Evolutionary conservation across 2,113 vertebrate genomes (phyloP).

Genomic region (Aviceda subcristata): DNA sequence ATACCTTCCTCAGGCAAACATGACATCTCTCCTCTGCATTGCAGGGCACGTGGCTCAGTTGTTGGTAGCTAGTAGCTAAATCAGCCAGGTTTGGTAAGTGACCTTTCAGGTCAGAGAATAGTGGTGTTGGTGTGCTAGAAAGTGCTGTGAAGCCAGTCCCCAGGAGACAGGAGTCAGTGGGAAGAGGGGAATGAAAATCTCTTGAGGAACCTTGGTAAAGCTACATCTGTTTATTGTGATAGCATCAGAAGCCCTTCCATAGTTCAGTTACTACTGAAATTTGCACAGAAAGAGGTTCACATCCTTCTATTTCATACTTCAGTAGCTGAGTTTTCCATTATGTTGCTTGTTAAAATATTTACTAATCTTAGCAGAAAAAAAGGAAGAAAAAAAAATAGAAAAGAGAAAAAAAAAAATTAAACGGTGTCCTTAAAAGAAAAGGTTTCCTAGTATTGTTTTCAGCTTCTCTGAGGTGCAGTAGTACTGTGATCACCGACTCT

Average conservation of each 20-base stretch:
- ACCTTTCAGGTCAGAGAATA: background rate
- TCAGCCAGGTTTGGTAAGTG: background rate
- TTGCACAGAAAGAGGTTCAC: background rate
- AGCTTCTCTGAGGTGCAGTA: background rate
- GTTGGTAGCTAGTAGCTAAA: background rate
- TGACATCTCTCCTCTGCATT: background rate
- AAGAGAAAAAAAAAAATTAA: background rate
- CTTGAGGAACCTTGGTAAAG: background rate
- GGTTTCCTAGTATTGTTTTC: background rate
- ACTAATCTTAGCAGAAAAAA: background rate
- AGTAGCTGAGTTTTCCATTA: background rate
- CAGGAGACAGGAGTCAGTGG: background rate
- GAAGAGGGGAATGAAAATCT: background rate
- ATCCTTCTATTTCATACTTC: background rate
- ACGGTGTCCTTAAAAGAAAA: background rate
- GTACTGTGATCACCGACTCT: background rate
- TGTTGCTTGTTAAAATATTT: constrained; percentile 10
- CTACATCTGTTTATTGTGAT: background rate
- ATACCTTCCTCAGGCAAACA: background rate
- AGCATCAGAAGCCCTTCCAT: background rate
- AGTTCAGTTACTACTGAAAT: background rate
- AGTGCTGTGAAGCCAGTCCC: background rate
- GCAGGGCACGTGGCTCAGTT: background rate
- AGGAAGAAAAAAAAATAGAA: accelerated
- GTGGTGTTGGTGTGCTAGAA: background rate